A percentile compares a stretch with the other conserved stretches of the same genome.
Conservation (phyloP, 2,113 vertebrate species). For the Saccopteryx bilineata region DNA sequence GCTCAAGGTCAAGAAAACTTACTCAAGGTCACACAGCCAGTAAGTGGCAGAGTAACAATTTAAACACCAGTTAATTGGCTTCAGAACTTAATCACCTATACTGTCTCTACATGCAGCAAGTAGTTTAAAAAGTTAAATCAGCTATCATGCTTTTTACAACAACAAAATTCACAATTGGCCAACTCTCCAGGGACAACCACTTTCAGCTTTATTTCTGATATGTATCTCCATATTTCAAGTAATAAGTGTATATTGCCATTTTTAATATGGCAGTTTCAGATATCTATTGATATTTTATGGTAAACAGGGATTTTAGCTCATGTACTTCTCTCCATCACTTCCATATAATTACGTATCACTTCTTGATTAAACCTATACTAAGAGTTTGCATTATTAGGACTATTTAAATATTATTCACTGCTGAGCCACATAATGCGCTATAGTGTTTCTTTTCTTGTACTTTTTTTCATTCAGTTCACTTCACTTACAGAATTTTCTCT, state of each 20-base stretch:
- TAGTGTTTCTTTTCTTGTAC: not conserved
- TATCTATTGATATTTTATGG: conserved; percentile 22
- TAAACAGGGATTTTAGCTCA: conserved; percentile 32
- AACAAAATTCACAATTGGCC: not conserved
- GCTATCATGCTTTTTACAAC: not conserved
- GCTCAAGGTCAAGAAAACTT: not conserved
- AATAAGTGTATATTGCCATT: not conserved
- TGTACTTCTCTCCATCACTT: not conserved
- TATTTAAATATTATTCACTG: conserved; percentile 1
- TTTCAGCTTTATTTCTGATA: not conserved
- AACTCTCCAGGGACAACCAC: not conserved
- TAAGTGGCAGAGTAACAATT: not conserved
- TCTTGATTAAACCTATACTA: conserved; percentile 18
- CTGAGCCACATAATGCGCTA: not conserved
- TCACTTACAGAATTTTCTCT: conserved; percentile 20
- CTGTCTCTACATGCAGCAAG: not conserved
- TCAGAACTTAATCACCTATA: not conserved
- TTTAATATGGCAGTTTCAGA: conserved; percentile 40
- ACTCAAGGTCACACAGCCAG: not conserved
- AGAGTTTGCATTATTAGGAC: not conserved
- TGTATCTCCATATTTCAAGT: conserved; percentile 7
- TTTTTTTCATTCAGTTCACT: not conserved
- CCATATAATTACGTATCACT: not conserved
- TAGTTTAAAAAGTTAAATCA: conserved; percentile 7
- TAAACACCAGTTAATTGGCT: not conserved